A percentile compares a stretch with the other conserved stretches of the same genome.
Conservation (phyloP, 2,113 vertebrate genomes). For the Suncus etruscus region DNA sequence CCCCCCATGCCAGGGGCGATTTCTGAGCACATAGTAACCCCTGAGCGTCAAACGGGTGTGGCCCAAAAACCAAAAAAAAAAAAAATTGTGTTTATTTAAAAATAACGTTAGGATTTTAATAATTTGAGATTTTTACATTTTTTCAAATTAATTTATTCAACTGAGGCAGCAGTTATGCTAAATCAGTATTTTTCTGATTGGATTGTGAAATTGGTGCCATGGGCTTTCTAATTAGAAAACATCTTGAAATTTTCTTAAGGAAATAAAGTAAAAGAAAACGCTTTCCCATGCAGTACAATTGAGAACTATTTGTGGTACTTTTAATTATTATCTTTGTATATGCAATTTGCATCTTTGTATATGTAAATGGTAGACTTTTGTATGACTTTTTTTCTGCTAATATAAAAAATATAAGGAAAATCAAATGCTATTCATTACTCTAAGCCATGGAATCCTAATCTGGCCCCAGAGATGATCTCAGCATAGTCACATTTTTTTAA, state of each 20-base stretch:
- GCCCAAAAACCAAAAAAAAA: too few species aligned
- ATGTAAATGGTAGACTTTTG: too few species aligned
- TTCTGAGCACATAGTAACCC: too few species aligned
- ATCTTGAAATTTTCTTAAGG: background rate
- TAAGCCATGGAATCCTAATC: too few species aligned
- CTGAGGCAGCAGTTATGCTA: background rate
- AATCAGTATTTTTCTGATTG: background rate
- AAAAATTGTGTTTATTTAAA: conserved; percentile 7
- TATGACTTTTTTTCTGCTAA: background rate
- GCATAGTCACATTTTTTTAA: background rate
- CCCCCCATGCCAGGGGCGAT: too few species aligned
- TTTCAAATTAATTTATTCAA: background rate
- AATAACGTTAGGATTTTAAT: conserved; percentile 1
- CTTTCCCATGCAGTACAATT: background rate
- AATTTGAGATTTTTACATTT: background rate
- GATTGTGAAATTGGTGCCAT: background rate
- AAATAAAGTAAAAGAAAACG: background rate
- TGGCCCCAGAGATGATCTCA: too few species aligned
- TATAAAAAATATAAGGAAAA: background rate
- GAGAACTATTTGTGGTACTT: background rate
- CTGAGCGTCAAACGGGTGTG: too few species aligned
- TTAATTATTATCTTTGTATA: background rate
- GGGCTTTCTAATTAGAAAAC: too few species aligned
- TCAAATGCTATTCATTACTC: background rate
- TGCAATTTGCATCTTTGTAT: background rate